Evolutionary conservation across 1,140 invertebrate species (phyloP).

Genomic region (Philaenus spumarius): DNA sequence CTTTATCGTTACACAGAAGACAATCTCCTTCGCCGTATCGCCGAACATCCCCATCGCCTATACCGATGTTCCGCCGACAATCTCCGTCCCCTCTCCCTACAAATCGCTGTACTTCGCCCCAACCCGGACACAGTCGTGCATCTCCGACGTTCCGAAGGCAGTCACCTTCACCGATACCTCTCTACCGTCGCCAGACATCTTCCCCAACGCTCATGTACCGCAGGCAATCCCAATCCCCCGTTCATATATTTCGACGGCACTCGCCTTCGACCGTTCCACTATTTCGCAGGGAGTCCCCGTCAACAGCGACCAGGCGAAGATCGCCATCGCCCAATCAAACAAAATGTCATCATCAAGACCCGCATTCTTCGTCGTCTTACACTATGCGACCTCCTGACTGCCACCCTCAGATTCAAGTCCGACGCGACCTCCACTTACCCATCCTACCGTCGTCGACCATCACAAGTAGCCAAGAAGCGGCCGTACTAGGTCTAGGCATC

Average conservation of each 20-base stretch:
- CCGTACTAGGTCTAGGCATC: constrained; percentile 11
- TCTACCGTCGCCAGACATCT: constrained; percentile 17
- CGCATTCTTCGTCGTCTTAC: constrained; percentile 17
- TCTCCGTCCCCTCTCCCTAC: constrained; percentile 11
- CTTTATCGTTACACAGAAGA: not conserved
- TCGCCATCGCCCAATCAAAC: constrained; percentile 17
- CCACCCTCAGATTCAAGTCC: constrained; percentile 19
- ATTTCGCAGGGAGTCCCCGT: constrained; percentile 22
- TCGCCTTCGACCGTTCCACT: constrained; percentile 16
- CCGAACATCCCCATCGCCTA: constrained; percentile 16
- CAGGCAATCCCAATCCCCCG: constrained; percentile 20
- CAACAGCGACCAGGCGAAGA: constrained; percentile 9
- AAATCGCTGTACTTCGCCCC: constrained; percentile 14
- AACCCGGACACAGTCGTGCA: constrained; percentile 17
- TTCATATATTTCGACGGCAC: constrained; percentile 16
- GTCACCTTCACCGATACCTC: constrained; percentile 18
- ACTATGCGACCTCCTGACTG: constrained; percentile 24
- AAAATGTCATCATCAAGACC: constrained; percentile 22
- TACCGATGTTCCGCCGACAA: constrained; percentile 14
- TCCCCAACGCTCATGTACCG: constrained; percentile 12
- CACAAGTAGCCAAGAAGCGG: constrained; percentile 9
- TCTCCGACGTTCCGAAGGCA: constrained; percentile 13
- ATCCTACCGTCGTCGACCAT: constrained; percentile 10
- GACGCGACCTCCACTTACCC: constrained; percentile 27
- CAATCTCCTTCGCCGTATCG: constrained; percentile 6